Base-by-base conservation (phyloP, 2,888 invertebrate species). In the Platerodrilus igneus region DNA sequence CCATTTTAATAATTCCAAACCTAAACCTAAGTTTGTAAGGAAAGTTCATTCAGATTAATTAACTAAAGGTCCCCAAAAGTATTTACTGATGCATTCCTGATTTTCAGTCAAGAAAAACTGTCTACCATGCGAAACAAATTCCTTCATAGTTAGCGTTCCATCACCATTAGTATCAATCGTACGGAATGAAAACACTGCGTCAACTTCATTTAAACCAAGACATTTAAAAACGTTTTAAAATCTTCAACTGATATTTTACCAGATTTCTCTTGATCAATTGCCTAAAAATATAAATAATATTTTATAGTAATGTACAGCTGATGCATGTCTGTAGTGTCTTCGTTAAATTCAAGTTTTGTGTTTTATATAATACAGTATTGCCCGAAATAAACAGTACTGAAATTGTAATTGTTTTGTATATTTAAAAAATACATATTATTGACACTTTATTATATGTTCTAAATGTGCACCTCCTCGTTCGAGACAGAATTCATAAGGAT, bases 41-140 rank as follows among this genome's bases (percentile, higher is more conserved):
- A n/a, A n/a, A n/a, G n/a, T n/a, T n/a, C n/a, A n/a, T n/a, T n/a
- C n/a, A n/a, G n/a, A 75, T 59, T 77, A 75, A 50, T 78, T 70
- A 39, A 76, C 73, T 30, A 88, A 70, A 5, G 89, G 88, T 17
- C 89, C 89, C 87, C 88, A 90, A 60, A 89, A 89, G 75, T 86
- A 81, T 69, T 83, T 86, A 55, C 88, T 88, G 43, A 87, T 81
- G 51, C 75, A 76, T 2, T 70, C 74, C 53, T 84, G 79, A 61
- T 89, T 83, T 60, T 88, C 85, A 0, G 84, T 80, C 33, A 82
- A 69, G 68, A 89, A 87, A 64, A 81, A 89, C 48, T 89, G 86
- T 43, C 83, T 79, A 15, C 89, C 89, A 40, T 86, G 74, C 58
- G 81, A 81, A 14, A 88, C 79, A 60, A 89, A 89, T 66, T 89